Conservation (phyloP, 2,797 vertebrate genomes). For the Argentina silus region DNA sequence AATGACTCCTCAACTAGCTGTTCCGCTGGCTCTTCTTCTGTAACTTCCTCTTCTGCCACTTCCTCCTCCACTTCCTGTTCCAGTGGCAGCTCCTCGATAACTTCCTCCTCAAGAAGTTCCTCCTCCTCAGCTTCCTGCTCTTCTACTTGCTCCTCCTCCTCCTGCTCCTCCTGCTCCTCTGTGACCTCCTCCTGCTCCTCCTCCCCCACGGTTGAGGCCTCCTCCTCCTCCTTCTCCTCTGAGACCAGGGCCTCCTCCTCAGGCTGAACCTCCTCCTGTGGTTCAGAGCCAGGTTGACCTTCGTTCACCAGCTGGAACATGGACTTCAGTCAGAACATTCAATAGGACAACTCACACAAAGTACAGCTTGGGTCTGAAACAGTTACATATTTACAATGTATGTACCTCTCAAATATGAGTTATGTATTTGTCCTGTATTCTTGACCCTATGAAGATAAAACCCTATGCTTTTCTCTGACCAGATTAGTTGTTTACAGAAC, state of each 20-base stretch:
- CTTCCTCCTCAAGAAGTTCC: constrained; percentile 2
- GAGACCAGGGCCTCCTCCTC: neutral
- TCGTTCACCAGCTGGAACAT: constrained; percentile 36
- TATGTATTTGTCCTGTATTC: neutral
- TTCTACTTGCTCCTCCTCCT: neutral
- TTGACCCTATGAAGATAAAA: neutral
- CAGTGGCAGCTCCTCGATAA: neutral
- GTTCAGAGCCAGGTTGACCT: neutral
- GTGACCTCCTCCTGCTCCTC: constrained; percentile 7
- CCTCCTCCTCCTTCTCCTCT: constrained; percentile 11
- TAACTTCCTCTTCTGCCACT: neutral
- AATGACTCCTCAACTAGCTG: constrained; percentile 3
- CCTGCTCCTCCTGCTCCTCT: neutral
- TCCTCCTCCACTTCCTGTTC: constrained; percentile 9
- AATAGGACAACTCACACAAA: neutral
- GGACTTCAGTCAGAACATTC: constrained; percentile 4
- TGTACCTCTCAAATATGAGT: neutral
- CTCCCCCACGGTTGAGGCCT: constrained; percentile 1
- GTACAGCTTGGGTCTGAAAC: neutral
- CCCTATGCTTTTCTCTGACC: neutral
- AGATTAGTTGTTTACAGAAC: neutral
- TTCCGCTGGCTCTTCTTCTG: constrained; percentile 1
- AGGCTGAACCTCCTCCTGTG: constrained; percentile 14
- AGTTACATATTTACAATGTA: neutral
- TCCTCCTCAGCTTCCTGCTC: constrained; percentile 2